Base-by-base conservation (phyloP, 2,888 invertebrate genomes). In the Pyrocoelia pectoralis region DNA sequence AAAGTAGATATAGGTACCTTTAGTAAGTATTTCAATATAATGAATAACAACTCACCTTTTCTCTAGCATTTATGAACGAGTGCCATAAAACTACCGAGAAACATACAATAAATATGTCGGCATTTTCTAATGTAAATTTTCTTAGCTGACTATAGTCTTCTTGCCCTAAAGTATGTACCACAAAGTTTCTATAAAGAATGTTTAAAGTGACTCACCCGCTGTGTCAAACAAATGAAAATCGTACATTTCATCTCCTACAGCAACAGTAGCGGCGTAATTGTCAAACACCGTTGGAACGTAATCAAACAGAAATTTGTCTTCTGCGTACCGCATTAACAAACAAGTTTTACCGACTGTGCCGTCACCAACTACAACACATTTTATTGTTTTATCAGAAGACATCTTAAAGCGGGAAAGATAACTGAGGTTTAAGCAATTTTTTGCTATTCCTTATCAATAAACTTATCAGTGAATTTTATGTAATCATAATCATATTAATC, bases 51-150 rank as follows among this genome's bases (percentile, higher is more conserved):
- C 24, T 6, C 24, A 93, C 94, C 88, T 98, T 98, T 88, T 98
- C 98, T 87, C 96, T 97, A 64, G 99, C 98, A 84, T 99, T 99
- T 87, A 98, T 98, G 85, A 97, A 99, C 59, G 98, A 98, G 77
- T 98, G 97, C 69, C 98, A 98, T 74, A 97, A 97, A 66, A 98
- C 98, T 73, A 98, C 98, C 75, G 98, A 98, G 83, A 98, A 98
- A 86, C 98, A 98, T 69, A 99, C 98, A 74, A 99, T 91, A 85
- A 98, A 98, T 68, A 98, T 98, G 84, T 98, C 98, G 56, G 98
- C 98, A 84, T 98, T 97, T 72, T 98, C 98, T 86, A 98, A 98
- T 81, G 96, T 96, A 71, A 98, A 85, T 40, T 98, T 98, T 79
- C 98, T 87, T 76, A 98, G 87, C 79, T 98, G 88, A 85, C 98